Base-by-base conservation (phyloP, 2,888 invertebrate species). In the Megastigmus dorsalis region DNA sequence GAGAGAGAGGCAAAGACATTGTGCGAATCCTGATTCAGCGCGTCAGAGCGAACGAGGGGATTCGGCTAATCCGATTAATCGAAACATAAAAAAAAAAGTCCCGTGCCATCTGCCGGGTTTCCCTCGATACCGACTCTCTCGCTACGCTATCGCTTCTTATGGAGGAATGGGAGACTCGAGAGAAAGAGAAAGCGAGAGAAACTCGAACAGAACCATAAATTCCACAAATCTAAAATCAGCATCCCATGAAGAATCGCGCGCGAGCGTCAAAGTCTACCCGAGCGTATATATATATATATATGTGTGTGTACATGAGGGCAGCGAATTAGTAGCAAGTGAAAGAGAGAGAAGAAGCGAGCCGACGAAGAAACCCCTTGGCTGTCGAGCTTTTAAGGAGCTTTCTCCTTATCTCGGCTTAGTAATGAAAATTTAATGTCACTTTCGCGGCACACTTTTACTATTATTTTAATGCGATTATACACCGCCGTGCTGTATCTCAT, bases 171-270 rank as follows among this genome's bases (percentile, higher is more conserved):
- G n/a, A n/a, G n/a, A n/a, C n/a, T n/a, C n/a, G n/a, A n/a, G n/a
- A n/a, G n/a, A n/a, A n/a, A 15, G 20, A 20, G 45, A 68, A 30
- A 33, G 67, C 63, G 63, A 70, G 68, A 26, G 45, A 23, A 6
- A 4, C 23, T 13, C 15, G 62, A 18, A 30, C 33, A 36, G 45
- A 41, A 75, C 80, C 80, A 84, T 86, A 85, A 86, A 86, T 86
- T 86, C 80, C 82, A 80, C 80, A 85, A 87, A 87, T 86, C 84
- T 83, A 85, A 86, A 87, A 86, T 86, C 84, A 81, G 74, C 78
- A 77, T n/a, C 70, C 80, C 80, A 79, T 77, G 81, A 82, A 84
- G 82, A 83, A 54, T 50, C 65, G 80, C 79, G 79, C 79, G 82
- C 79, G n/a, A n/a, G 78, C 77, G 76, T 79, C 83, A 82, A 81